Conservation (phyloP, 2,888 invertebrate species). For the Latrodectus elegans region DNA sequence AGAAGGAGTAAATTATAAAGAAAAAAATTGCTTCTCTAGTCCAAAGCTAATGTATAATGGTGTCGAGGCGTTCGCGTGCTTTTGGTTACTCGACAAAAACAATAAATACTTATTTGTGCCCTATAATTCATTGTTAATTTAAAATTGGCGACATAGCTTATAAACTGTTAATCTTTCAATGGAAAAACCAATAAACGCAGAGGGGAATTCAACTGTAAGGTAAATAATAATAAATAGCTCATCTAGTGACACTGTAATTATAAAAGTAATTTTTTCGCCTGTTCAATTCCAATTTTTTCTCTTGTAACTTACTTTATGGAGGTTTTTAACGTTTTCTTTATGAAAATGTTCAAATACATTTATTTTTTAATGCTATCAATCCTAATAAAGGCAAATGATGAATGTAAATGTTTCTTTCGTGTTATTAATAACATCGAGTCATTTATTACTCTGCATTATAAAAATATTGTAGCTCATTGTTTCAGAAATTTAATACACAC, state of each 20-base stretch:
- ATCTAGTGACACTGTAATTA: no score
- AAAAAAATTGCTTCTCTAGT: not conserved
- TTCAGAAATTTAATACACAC: not conserved
- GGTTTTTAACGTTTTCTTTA: no score
- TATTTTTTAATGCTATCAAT: no score
- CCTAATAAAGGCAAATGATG: no score
- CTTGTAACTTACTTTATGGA: no score
- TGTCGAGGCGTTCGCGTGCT: not conserved
- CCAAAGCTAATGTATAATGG: not conserved
- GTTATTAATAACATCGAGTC: no score
- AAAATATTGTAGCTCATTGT: not conserved
- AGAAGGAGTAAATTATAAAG: constrained; percentile 48
- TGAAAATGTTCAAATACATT: no score
- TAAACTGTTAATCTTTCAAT: constrained; percentile 25
- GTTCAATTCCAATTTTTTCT: no score
- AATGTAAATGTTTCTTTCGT: no score
- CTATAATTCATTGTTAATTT: constrained; percentile 45
- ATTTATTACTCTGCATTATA: no score
- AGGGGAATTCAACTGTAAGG: not conserved
- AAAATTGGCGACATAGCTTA: constrained; percentile 35
- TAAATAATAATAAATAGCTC: not conserved
- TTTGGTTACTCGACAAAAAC: not conserved
- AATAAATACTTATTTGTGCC: constrained; percentile 48
- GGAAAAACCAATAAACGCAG: constrained; percentile 19
- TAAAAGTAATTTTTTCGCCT: no score